phyloP scores from a whole-genome alignment of 2,888 invertebrate species.

The Carterocephalus palaemon region DNA sequence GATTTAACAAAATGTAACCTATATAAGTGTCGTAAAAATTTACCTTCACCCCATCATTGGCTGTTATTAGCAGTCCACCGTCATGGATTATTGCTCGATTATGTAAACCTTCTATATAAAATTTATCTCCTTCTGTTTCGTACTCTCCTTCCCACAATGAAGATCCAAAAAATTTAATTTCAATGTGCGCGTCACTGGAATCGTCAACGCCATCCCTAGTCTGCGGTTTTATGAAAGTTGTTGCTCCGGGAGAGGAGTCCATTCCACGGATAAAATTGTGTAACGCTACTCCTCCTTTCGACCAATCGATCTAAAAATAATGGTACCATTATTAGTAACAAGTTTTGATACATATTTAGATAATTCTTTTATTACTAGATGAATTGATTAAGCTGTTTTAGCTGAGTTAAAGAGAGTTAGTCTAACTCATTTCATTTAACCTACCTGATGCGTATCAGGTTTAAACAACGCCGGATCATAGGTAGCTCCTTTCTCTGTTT shows the following conservation, averaged over 20 bases:
- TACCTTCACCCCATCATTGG: slow-evolving; percentile 88
- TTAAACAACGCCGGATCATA: slow-evolving; percentile 96
- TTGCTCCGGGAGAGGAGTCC: slow-evolving; percentile 97
- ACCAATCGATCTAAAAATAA: slow-evolving; percentile 82
- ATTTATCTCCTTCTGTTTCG: slow-evolving; percentile 75
- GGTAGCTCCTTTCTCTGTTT: slow-evolving; percentile 92
- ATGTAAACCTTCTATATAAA: slow-evolving; percentile 81
- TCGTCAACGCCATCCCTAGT: slow-evolving; percentile 59
- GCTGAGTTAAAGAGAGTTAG: too few species aligned
- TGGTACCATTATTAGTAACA: background rate
- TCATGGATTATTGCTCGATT: slow-evolving; percentile 85
- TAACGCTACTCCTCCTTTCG: slow-evolving; percentile 83
- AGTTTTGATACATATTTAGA: too few species aligned
- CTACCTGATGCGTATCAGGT: slow-evolving; percentile 87
- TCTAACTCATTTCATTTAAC: too few species aligned
- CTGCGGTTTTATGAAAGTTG: slow-evolving; percentile 74
- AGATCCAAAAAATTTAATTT: slow-evolving; percentile 86
- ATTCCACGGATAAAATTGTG: slow-evolving; percentile 96
- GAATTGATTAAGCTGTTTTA: too few species aligned
- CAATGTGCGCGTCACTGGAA: slow-evolving; percentile 48
- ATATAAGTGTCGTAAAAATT: background rate
- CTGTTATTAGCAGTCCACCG: slow-evolving; percentile 88
- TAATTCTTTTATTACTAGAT: too few species aligned
- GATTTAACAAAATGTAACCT: too few species aligned
- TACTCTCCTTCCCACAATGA: slow-evolving; percentile 81